Evolutionary conservation across 1,140 invertebrate species (phyloP).

Genomic region (Metaphire vulgaris): DNA sequence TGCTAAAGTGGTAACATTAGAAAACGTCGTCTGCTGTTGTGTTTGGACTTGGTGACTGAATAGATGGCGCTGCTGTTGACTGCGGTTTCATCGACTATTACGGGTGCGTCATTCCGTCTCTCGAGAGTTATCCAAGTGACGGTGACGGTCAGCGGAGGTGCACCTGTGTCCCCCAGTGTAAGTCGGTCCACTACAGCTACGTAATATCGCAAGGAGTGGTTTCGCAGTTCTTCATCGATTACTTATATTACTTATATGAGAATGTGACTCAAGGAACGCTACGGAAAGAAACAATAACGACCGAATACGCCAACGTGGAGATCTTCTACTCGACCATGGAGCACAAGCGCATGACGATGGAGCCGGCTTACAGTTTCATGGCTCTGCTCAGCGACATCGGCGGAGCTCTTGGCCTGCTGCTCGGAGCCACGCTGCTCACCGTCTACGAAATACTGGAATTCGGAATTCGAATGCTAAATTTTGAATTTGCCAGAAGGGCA

Average conservation of each 20-base stretch:
- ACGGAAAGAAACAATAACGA: not conserved
- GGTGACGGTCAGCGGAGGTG: not conserved
- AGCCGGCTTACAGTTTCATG: conserved; percentile 36
- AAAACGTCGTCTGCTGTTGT: too few species aligned
- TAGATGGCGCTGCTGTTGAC: too few species aligned
- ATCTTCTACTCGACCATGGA: conserved; percentile 33
- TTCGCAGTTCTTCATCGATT: conserved; percentile 3
- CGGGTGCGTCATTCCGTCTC: too few species aligned
- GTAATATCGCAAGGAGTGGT: not conserved
- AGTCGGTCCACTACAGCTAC: not conserved
- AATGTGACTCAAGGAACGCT: not conserved
- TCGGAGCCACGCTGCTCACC: conserved; percentile 41
- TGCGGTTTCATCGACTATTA: too few species aligned
- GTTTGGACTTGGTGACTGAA: too few species aligned
- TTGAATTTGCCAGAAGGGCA: too few species aligned
- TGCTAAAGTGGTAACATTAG: too few species aligned
- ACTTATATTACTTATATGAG: not conserved
- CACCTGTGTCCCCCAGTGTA: not conserved
- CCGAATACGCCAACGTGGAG: not conserved
- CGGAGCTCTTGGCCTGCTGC: conserved; percentile 38
- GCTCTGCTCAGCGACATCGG: conserved; percentile 43
- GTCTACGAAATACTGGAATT: conserved; percentile 37
- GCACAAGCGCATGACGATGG: conserved; percentile 36
- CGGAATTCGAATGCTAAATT: too few species aligned
- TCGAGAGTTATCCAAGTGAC: not conserved